Base-by-base conservation (phyloP, 2,113 vertebrate genomes). In the Sprattus sprattus region DNA sequence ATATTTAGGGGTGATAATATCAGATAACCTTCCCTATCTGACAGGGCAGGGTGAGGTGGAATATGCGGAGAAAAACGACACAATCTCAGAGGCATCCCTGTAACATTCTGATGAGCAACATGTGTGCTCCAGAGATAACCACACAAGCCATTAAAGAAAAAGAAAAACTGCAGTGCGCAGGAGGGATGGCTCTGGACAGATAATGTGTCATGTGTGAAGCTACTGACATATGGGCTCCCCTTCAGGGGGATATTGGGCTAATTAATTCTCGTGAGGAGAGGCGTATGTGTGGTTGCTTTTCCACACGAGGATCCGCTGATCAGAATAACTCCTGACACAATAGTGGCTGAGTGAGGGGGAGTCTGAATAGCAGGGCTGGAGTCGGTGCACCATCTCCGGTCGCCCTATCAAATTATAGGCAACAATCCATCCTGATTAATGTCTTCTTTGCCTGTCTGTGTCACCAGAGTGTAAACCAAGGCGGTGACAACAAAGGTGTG, bases 251-350 rank as follows among this genome's bases (percentile, higher is more conserved):
- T 78, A 13, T 10, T 32, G 11, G 10, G 25, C 39, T 78, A 78
- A 78, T 78, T 78, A 39, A 78, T 78, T 78, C 25, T 32, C 71
- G 15, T 78, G 71, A 78, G 13, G 71, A 32, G 71, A 78, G 20
- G 32, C 32, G 15, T 20, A 22, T 22, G 22, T 22, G 5, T 78
- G 71, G 71, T 15, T 39, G 71, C 39, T 78, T 78, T 78, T 11
- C 71, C 71, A 39, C 32, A 78, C 15, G 32, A 39, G 4, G 28
- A 15, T 78, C 10, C 8, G 25, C 64, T 67, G 71, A 78, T 78
- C 28, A 32, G 13, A 39, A 11, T 3, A 15, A 78, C 71, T 39
- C 71, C 1, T 78, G 32, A 78, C 32, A 39, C 10, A 64, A 22
- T n/a, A 25, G 8, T 25, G 60, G 22, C 20, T 78, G 10, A 71